Conservation (phyloP, 2,113 vertebrate genomes). For the Cyprinus carpio region DNA sequence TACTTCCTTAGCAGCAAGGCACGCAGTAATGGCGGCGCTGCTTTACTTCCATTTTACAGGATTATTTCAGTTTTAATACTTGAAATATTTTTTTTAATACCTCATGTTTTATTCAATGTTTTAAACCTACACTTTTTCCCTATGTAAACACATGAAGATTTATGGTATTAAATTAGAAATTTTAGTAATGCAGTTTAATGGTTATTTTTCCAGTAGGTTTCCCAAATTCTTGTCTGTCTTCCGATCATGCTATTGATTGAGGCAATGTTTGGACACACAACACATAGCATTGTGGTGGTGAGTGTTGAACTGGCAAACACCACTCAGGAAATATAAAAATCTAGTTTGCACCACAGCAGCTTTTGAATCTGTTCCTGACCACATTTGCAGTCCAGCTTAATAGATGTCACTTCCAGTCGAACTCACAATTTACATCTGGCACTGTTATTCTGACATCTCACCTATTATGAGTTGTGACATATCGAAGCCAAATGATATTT, state of each 20-base stretch:
- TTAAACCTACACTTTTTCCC: too few species aligned
- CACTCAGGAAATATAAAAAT: not conserved
- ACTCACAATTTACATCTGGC: not conserved
- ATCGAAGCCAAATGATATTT: not conserved
- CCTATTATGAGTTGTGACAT: constrained; percentile 7
- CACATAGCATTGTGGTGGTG: too few species aligned
- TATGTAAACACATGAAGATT: too few species aligned
- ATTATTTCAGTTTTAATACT: too few species aligned
- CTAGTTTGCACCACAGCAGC: not conserved
- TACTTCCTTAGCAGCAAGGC: too few species aligned
- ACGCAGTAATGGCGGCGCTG: too few species aligned
- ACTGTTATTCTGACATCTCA: constrained; percentile 1
- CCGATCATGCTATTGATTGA: not conserved
- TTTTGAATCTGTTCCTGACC: not conserved
- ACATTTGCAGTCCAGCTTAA: constrained; percentile 10
- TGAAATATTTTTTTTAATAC: too few species aligned
- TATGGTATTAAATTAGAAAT: too few species aligned
- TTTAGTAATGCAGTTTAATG: too few species aligned
- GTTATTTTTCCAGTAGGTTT: not conserved
- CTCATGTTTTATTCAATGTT: too few species aligned
- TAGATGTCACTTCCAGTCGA: not conserved
- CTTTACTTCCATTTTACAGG: too few species aligned
- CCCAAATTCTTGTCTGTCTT: not conserved
- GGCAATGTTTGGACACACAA: not conserved
- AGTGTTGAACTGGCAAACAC: not conserved